phyloP scores from a whole-genome alignment of 2,797 vertebrate species.

The Galaxias olidus region DNA sequence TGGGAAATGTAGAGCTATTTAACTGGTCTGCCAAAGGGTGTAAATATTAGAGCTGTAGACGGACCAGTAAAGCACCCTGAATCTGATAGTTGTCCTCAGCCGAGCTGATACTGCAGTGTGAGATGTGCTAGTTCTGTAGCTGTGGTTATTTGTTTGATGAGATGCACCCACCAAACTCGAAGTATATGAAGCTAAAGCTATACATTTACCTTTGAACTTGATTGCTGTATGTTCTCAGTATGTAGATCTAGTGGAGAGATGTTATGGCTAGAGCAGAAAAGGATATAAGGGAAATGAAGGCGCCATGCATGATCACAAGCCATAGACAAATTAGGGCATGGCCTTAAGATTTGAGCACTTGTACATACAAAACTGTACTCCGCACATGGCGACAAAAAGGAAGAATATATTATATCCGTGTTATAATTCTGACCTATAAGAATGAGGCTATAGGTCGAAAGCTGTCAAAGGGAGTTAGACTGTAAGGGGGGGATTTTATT shows the following conservation, averaged over 20 bases:
- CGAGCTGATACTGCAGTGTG: no score
- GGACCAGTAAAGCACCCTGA: no score
- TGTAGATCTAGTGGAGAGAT: not conserved
- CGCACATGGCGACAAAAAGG: constrained; percentile 36
- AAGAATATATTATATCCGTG: not conserved
- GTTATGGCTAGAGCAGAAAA: not conserved
- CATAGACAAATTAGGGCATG: constrained; percentile 59
- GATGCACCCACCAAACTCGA: no score
- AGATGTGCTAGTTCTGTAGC: no score
- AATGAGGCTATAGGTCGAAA: not conserved
- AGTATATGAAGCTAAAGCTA: no score
- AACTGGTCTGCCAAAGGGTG: no score
- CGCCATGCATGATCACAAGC: constrained; percentile 70
- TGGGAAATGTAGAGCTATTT: no score
- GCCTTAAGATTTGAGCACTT: constrained; percentile 34
- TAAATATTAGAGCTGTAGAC: no score
- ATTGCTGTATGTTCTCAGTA: no score
- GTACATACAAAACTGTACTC: constrained; percentile 32
- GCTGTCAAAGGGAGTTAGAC: constrained; percentile 14
- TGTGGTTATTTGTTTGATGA: no score
- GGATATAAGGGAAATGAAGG: not conserved
- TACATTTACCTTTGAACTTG: no score
- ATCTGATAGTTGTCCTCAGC: no score
- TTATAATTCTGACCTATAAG: constrained; percentile 4
- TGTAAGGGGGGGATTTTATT: constrained; percentile 2